Percentiles rank a stretch among this genome's conserved stretches.
Conservation (phyloP, 2,113 vertebrate genomes). For the Pomatorhinus ruficollis region DNA sequence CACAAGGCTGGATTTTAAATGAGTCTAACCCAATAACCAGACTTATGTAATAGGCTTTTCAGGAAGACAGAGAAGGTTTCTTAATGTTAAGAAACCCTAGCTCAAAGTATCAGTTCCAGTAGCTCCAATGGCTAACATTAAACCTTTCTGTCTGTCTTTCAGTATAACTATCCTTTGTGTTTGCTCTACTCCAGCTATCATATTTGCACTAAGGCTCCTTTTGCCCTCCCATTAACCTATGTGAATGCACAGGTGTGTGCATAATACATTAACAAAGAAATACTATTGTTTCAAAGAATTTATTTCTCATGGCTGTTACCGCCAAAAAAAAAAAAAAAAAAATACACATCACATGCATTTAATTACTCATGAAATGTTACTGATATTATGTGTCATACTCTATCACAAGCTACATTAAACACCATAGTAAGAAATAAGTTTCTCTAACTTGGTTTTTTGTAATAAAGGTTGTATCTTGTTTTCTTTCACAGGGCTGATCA, state of each 20-base stretch:
- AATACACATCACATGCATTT: not conserved
- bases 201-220: conserved; percentile 35
- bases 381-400: not conserved
- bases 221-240: conserved; percentile 29
- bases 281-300: conserved; percentile 6
- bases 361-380: conserved; percentile 55
- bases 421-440: not conserved
- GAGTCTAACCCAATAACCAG: conserved; percentile 36
- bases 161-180: conserved; percentile 9
- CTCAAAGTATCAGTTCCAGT: conserved; percentile 50
- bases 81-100: conserved; percentile 57
- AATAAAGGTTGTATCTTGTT: conserved; percentile 5
- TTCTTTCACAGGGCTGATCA: conserved; percentile 39
- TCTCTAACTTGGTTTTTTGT: not conserved
- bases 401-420: conserved; percentile 48
- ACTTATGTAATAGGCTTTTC: conserved; percentile 28
- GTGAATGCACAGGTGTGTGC: conserved; percentile 32
- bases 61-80: not conserved
- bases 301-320: not conserved
- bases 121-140: conserved; percentile 10
- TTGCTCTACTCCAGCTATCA: conserved; percentile 16
- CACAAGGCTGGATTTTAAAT: conserved; percentile 47
- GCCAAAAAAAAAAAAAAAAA: not conserved
- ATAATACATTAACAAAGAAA: conserved; percentile 50
- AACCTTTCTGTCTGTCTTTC: conserved; percentile 43